Conservation (phyloP, 2,113 vertebrate genomes). For the Ornithorhynchus anatinus region DNA sequence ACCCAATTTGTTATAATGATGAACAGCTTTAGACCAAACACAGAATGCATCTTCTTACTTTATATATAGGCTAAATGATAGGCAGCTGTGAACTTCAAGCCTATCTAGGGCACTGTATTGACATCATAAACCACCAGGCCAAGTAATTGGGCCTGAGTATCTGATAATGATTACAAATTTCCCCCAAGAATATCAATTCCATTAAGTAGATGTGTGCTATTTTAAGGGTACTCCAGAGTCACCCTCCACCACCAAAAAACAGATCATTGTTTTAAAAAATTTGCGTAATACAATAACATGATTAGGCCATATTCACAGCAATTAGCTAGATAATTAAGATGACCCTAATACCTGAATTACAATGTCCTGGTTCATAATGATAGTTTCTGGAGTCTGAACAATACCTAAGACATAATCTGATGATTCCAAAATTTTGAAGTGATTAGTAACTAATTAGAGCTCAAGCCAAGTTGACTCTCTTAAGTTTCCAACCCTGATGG, state of each 20-base stretch:
- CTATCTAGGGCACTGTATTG: neutral
- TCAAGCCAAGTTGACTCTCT: neutral
- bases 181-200: slow-evolving; percentile 21
- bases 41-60: slow-evolving; percentile 48
- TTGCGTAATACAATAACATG: neutral
- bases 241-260: neutral
- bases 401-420: neutral
- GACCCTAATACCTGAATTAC: neutral
- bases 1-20: slow-evolving; percentile 49
- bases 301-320: neutral
- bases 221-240: neutral
- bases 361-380: neutral
- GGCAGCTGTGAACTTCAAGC: slow-evolving; percentile 31
- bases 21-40: slow-evolving; percentile 52
- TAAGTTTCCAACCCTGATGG: neutral
- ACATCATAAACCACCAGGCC: slow-evolving; percentile 5
- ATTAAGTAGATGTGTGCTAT: slow-evolving; percentile 1
- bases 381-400: neutral
- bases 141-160: slow-evolving; percentile 14
- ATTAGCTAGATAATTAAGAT: neutral
- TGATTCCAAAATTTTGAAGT: neutral
- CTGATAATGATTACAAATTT: slow-evolving; percentile 39
- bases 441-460: too few species aligned
- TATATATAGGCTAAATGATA: slow-evolving; percentile 46
- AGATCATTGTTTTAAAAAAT: slow-evolving; percentile 17